Evolutionary conservation across 2,797 vertebrate species (phyloP), one percentile per base, ranked within the genome.

Genomic region (Emydoidea blandingii): DNA sequence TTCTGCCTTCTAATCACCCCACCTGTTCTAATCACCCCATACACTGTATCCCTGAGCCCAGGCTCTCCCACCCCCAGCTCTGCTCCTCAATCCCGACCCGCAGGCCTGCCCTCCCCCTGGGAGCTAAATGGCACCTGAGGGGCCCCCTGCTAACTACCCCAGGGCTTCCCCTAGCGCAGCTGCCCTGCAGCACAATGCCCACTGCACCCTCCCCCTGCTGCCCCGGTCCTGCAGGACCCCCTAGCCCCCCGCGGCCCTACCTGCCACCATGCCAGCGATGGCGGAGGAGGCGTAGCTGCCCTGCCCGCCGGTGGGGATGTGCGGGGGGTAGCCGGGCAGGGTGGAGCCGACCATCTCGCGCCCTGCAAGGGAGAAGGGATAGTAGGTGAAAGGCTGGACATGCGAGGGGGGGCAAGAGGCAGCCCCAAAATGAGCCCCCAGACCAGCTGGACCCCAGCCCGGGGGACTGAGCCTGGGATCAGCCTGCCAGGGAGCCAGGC

Each of bases 301-400:
- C 98, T 99, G 99, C 65, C 98, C 98, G 2, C 98, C 98, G 56
- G 97, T 98, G 56, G 99, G 98, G 96, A 99, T 99, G 98, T 99
- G 99, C 76, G 99, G 99, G n/a, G 99, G 99, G 97, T 99, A 99
- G 44, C 99, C 99, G 0, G 99, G 99, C 85, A 99, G 98, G 37
- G 99, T 99, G 95, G 99, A 98, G 97, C 99, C 99, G 93, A 99
- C 98, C 98, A 99, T 99, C 94, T 99, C 99, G 94, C 99, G 98
- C 89, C 99, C 99, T 99, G 94, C 41, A 92, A 95, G 94, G 85
- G 94, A 85, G 97, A 25, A 97, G 50, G 91, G 27, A 88, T 16
- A 37, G 31, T 1, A 50, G 41, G 65, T 34, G 47, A n/a, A 44
- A 53, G 16, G 49, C 12, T 4, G 14, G 37, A 34, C 80, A 7